These are phyloP conservation scores for Mylabris phalerata DNA, from an alignment of 1,140 invertebrate genomes.

Conservation along the genomic window DNA sequence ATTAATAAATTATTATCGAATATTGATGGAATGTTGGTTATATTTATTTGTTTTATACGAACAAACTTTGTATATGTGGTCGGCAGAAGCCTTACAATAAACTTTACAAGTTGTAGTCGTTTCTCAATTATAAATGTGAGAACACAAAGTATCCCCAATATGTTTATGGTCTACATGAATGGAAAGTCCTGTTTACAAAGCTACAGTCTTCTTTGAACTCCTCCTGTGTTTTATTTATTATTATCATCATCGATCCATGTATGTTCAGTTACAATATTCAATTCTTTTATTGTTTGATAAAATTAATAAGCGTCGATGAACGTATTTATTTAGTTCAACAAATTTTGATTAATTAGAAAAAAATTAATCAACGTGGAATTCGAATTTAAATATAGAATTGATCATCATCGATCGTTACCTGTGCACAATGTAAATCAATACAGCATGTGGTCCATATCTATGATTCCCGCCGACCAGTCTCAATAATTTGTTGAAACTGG, in stretches of 20 bases:
- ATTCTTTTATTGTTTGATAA: background rate
- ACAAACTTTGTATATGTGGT: slow-evolving; percentile 10
- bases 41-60: too few species aligned
- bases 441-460: slow-evolving; percentile 30
- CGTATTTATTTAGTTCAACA: too few species aligned
- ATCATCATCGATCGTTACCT: background rate
- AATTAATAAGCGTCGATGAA: slow-evolving; percentile 10
- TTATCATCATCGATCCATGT: background rate
- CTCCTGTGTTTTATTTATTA: background rate
- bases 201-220: background rate
- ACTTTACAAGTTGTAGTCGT: slow-evolving; percentile 34
- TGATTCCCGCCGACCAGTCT: slow-evolving; percentile 15
- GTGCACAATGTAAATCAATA: slow-evolving; percentile 20
- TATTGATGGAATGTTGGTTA: slow-evolving; percentile 27
- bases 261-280: background rate
- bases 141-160: slow-evolving; percentile 26
- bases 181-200: slow-evolving; percentile 19
- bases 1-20: slow-evolving; percentile 24
- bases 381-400: too few species aligned
- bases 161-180: slow-evolving; percentile 21
- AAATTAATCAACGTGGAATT: background rate
- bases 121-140: slow-evolving; percentile 35
- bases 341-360: too few species aligned
- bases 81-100: slow-evolving; percentile 35
- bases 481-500: slow-evolving; percentile 29